A percentile compares a stretch with the other conserved stretches of the same genome.
These are phyloP conservation scores for Hemiscyllium ocellatum DNA, from an alignment of 2,113 vertebrate species.

Conservation along the genomic window DNA sequence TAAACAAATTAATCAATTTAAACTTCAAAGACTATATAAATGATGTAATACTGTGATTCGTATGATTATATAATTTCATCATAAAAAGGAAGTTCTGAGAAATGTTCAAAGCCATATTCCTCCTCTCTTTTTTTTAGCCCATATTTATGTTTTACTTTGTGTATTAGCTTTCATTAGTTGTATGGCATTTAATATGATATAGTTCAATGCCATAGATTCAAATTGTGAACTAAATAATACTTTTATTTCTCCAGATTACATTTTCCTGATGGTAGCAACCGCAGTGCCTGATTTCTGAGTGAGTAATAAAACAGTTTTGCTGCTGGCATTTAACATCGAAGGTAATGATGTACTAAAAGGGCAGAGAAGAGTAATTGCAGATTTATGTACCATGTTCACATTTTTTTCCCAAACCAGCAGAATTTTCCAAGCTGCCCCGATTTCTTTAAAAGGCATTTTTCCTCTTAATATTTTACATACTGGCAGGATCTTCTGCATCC, in stretches of 20 bases:
- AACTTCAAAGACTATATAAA: neutral
- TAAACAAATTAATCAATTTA: neutral
- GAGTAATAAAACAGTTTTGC: neutral
- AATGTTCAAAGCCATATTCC: neutral
- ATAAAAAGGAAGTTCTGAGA: neutral
- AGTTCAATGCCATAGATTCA: neutral
- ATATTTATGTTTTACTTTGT: neutral
- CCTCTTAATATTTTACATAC: neutral
- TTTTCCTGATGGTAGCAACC: neutral
- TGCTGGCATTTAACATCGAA: conserved; percentile 1
- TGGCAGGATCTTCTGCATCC: too few species aligned
- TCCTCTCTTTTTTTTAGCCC: neutral
- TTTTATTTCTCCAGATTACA: neutral
- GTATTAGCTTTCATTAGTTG: neutral
- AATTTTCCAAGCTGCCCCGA: neutral
- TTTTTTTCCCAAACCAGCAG: neutral
- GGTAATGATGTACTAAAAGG: conserved; percentile 14
- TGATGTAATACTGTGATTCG: neutral
- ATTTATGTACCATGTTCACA: conserved; percentile 10
- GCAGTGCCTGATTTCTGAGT: conserved; percentile 1
- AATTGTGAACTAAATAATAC: neutral
- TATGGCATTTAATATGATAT: neutral
- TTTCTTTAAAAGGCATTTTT: neutral
- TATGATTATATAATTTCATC: neutral
- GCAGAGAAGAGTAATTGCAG: conserved; percentile 10